These are phyloP conservation scores for Cydia pomonella DNA, from an alignment of 1,140 invertebrate genomes.

Conservation along the genomic window DNA sequence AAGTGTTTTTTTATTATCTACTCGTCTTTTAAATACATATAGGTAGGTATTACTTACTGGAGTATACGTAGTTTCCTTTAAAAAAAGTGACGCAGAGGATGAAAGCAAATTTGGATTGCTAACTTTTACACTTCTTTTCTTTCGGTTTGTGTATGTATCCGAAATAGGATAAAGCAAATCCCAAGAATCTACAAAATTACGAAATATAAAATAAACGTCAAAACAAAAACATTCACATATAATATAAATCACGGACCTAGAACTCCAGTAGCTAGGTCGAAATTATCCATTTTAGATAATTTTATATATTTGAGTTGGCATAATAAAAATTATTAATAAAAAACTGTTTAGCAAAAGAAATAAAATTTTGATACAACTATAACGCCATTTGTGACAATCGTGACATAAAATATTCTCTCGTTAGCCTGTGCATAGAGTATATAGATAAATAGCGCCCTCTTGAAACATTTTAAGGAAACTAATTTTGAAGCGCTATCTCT, in stretches of 20 bases:
- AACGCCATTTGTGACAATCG: not conserved
- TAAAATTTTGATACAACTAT: constrained; percentile 11
- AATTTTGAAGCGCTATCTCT: too few relatives aligned
- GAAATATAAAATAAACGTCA: constrained; percentile 44
- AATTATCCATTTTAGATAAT: constrained; percentile 48
- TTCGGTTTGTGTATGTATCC: not conserved
- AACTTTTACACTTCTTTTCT: not conserved
- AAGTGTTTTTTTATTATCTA: too few relatives aligned
- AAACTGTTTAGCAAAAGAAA: constrained; percentile 10
- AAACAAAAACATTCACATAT: constrained; percentile 42
- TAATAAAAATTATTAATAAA: not conserved
- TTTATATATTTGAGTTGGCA: constrained; percentile 30
- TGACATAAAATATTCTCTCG: not conserved
- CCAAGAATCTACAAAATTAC: constrained; percentile 55
- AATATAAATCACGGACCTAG: constrained; percentile 45
- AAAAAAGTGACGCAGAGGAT: constrained; percentile 37
- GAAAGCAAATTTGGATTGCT: not conserved
- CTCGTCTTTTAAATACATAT: too few relatives aligned
- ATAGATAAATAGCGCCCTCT: too few relatives aligned
- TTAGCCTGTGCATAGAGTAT: too few relatives aligned
- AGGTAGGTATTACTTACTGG: constrained; percentile 19
- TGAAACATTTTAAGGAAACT: too few relatives aligned
- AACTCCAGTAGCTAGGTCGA: constrained; percentile 42
- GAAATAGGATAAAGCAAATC: constrained; percentile 39
- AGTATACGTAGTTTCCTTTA: constrained; percentile 37